A percentile compares a stretch with the other conserved stretches of the same genome.
Conservation (phyloP, 2,797 vertebrate genomes). For the Micropoecilia bifurca region DNA sequence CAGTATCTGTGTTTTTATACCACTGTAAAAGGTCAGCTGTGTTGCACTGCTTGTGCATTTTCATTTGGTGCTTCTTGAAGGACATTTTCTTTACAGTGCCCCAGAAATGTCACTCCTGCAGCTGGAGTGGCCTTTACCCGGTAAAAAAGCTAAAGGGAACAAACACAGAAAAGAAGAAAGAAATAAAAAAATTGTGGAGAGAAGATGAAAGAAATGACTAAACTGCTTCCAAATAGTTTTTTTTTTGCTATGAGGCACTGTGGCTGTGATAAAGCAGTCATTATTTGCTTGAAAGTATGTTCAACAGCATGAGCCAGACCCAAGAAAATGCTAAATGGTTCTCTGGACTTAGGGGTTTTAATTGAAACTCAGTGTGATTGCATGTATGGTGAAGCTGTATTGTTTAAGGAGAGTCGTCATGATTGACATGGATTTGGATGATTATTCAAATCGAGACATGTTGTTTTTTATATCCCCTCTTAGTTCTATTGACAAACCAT, state of each 20-base stretch:
- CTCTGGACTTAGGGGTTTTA: neutral
- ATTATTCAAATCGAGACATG: neutral
- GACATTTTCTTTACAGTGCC: constrained; percentile 54
- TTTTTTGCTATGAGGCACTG: neutral
- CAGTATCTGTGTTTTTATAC: constrained; percentile 19
- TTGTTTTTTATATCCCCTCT: neutral
- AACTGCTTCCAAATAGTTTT: neutral
- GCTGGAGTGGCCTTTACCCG: constrained; percentile 55
- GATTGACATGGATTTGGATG: neutral
- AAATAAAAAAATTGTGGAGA: neutral
- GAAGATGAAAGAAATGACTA: constrained; percentile 1
- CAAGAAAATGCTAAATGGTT: neutral
- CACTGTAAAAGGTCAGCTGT: constrained; percentile 41
- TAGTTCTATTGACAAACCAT: neutral
- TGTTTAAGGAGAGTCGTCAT: neutral
- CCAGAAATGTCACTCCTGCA: constrained; percentile 70
- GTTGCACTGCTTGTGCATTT: constrained; percentile 46
- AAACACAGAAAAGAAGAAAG: constrained; percentile 20
- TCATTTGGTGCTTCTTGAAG: constrained; percentile 32
- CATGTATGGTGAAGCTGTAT: neutral
- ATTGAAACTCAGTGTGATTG: neutral
- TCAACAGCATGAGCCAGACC: neutral
- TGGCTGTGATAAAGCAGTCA: neutral
- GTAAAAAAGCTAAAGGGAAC: constrained; percentile 53
- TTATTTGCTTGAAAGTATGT: neutral